Evolutionary conservation across 2,888 invertebrate genomes (phyloP), one percentile per base, ranked within the genome.

Genomic region (Amphiduros pacificus): DNA sequence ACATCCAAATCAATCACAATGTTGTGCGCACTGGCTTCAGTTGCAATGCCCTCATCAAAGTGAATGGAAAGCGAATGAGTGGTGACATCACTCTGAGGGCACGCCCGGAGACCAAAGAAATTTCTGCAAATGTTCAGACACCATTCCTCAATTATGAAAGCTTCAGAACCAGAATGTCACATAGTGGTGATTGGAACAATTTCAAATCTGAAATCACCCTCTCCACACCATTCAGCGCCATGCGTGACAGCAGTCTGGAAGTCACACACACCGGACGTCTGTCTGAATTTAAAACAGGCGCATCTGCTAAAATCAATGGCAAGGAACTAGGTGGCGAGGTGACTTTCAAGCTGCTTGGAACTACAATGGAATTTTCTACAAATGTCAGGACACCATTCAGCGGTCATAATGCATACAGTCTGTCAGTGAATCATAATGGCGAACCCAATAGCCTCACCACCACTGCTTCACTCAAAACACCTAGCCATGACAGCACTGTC

Each of bases 121-220:
- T 66, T 17, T 55, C 58, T 24, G 55, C 70, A 6, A 59, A 55
- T 27, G 62, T 74, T 55, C 51, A 50, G 40, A 73, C 74, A 44
- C 73, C 74, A 17, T 69, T 59, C 55, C n/a, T 26, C 14, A 50
- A 49, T 22, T 66, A 64, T 44, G 50, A 60, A n/a, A 55, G 41
- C 44, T 62, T 66, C 36, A 53, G 31, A 17, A 27, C 52, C 29
- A 59, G 48, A 1, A 40, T 62, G 29, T n/a, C n/a, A n/a, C n/a
- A n/a, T n/a, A n/a, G n/a, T n/a, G n/a, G n/a, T n/a, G n/a, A n/a
- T n/a, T 24, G 51, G 22, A 44, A 44, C 22, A 17, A 22, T n/a
- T 17, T 44, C 44, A 44, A n/a, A n/a, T 44, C 44, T 44, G 6
- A 44, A 17, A n/a, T 44, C 4, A 44, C 44, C n/a, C 44, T 44